Evolutionary conservation across 2,113 vertebrate species (phyloP).

Genomic region (Pampusana beccarii): DNA sequence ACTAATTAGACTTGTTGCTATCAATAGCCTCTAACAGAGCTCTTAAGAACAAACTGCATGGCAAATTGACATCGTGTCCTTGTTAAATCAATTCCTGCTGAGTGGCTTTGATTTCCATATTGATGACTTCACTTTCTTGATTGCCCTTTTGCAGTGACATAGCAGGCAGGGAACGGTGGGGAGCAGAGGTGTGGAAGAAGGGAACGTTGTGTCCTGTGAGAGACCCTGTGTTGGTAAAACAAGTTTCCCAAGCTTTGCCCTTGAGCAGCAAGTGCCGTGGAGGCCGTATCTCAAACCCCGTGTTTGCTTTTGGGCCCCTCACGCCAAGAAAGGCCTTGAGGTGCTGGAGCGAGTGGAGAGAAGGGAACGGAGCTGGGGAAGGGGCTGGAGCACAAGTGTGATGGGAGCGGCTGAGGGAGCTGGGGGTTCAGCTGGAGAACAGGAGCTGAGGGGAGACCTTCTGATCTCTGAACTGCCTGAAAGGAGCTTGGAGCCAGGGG

Average conservation of each 20-base stretch:
- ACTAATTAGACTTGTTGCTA: conserved; percentile 56
- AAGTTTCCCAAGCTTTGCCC: background rate
- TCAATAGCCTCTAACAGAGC: conserved; percentile 40
- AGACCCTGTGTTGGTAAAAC: background rate
- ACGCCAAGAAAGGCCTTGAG: no score
- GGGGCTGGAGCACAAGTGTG: no score
- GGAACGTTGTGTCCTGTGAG: rapidly evolving
- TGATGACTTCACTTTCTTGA: conserved; percentile 44
- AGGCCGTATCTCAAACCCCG: no score
- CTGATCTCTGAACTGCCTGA: no score
- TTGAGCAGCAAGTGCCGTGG: rapidly evolving
- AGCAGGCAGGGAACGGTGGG: background rate
- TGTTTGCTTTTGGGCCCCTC: no score
- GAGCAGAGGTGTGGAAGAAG: background rate
- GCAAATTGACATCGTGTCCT: conserved; percentile 44
- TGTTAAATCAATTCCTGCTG: conserved; percentile 48
- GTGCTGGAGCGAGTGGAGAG: no score
- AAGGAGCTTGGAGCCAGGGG: no score
- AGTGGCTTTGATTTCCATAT: conserved; percentile 46
- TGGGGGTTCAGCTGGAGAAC: no score
- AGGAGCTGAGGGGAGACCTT: no score
- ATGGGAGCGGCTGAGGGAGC: no score
- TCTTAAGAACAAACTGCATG: conserved; percentile 16
- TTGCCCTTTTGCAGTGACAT: conserved; percentile 32
- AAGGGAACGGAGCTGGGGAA: no score